Evolutionary conservation across 2,888 invertebrate species (phyloP), one percentile per base, ranked within the genome.

Genomic region (Cataglyphis livida): DNA sequence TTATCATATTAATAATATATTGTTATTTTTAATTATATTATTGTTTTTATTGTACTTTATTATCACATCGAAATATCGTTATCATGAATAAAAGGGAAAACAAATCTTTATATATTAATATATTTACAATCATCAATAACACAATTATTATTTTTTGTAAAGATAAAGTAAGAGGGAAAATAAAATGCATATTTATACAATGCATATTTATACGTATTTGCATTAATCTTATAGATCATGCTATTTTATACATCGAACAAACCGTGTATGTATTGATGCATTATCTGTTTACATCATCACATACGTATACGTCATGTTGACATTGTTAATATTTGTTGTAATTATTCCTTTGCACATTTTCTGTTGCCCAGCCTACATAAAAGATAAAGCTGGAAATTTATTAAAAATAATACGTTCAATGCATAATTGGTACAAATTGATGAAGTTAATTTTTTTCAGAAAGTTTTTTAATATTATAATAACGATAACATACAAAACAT

Each of bases 401-500:
- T 38, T 54, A 57, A 59, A 84, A 73, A 54, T 70, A 12, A 79
- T 65, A 74, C 12, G 15, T 44, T 75, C 70, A 21, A 68, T 28
- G 38, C 7, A 35, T 81, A 73, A 75, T 87, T 44, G 78, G 59
- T 44, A 84, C 25, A 83, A 65, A 75, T 62, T 44, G 76, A 61
- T 76, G 76, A 32, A 61, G 28, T 73, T 48, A 82, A 64, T 85
- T 65, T 76, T 76, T 81, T 71, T 51, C 21, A 84, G 51, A 74
- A 51, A 57, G 68, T 66, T 79, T 84, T 68, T 85, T 68, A 57
- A 73, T 84, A 66, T n/a, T 21, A 48, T 70, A 70, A 70, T 88
- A 79, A 70, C 84, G 84, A 86, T 76, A 59, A 89, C 90, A 89
- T 92, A 92, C 82, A 91, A 92, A 92, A 90, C 87, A 89, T 87